Evolutionary conservation across 2,797 vertebrate species (phyloP).

Genomic region (Tangara arthus): DNA sequence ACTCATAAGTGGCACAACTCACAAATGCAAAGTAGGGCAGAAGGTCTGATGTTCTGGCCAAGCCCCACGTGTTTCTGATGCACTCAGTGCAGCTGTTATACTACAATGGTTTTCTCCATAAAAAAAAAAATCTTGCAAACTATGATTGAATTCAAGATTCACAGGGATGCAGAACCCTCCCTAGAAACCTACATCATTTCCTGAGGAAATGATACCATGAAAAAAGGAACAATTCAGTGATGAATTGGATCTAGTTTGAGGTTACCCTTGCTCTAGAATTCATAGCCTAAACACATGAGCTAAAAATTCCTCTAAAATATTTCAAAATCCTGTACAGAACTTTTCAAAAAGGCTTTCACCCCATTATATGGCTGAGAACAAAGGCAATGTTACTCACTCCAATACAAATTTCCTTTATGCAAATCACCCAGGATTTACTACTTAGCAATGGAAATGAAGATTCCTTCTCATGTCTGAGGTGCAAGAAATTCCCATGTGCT

Average conservation of each 20-base stretch:
- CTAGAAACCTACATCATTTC: background rate
- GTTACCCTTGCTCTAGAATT: background rate
- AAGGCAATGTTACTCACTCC: background rate
- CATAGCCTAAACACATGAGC: background rate
- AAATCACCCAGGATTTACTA: background rate
- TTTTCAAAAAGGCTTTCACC: background rate
- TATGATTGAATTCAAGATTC: background rate
- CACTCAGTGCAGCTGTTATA: background rate
- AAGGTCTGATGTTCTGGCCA: background rate
- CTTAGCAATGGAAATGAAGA: background rate
- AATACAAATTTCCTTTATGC: background rate
- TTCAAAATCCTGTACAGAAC: background rate
- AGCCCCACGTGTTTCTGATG: rapidly evolving
- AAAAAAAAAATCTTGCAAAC: background rate
- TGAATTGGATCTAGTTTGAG: background rate
- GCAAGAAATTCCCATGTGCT: background rate
- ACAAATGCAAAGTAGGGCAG: background rate
- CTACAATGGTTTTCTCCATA: background rate
- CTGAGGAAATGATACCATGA: background rate
- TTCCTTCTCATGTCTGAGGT: background rate
- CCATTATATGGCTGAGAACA: background rate
- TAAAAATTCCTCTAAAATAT: background rate
- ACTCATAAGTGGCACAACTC: background rate
- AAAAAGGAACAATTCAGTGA: background rate
- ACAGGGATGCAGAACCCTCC: background rate